Evolutionary conservation across 2,797 vertebrate genomes (phyloP), one percentile per base, ranked within the genome.

Genomic region (Enteromius paludinosus): DNA sequence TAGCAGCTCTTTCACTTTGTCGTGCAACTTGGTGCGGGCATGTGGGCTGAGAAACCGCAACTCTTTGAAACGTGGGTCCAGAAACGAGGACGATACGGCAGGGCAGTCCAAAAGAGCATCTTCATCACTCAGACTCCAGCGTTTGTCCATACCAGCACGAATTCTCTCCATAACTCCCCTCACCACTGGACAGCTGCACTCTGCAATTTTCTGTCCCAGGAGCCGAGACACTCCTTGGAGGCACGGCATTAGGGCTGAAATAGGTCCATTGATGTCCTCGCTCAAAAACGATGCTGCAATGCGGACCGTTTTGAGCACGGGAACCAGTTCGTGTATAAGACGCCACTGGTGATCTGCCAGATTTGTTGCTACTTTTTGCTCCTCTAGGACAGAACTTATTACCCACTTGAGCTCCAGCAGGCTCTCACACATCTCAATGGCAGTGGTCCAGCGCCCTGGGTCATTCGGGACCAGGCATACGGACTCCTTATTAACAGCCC

Each of bases 61-160:
- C 80, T 94, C 93, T 84, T 94, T 94, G 82, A 93, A 94, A 3
- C 93, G 91, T 0, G 93, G 93, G 62, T 94, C 93, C 54, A 94
- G n/a, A 33, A 94, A 94, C 0, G 93, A 92, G 0, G 92, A 93
- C 0, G 93, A 69, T 0, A 92, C 90, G 0, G 91, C 0, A 4
- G 93, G 87, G n/a, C 83, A 92, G 28, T 88, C 89, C 30, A 93
- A 81, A 47, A 89, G 84, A 78, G 78, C 2, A 41, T 89, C 91
- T 0, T 92, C 90, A 0, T 93, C 90, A 23, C 73, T 20, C 41
- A 90, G 75, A 49, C 83, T 85, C 93, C 93, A 93, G 33, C 89
- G 89, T 23, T 56, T 88, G 56, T 86, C 89, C 71, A 94, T 89
- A 79, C 92, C 92, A 0, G 75, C 1, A 6, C 88, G 71, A 52